Evolutionary conservation across 2,113 vertebrate genomes (phyloP).

Genomic region (Muntiacus muntjak): DNA sequence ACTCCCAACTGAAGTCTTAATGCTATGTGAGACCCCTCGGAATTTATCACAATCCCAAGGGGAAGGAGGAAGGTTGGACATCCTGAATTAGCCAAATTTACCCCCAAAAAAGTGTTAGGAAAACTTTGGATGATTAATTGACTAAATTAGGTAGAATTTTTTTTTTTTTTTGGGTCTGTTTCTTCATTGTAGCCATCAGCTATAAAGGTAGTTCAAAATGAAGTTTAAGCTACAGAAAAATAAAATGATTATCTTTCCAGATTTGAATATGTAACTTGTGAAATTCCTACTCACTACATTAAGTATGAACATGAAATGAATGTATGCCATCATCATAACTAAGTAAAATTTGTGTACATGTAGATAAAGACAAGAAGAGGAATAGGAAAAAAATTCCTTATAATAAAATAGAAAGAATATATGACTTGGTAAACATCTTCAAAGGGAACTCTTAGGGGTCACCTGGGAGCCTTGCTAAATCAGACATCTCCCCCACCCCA

Average conservation of each 20-base stretch:
- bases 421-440: not conserved
- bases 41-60: not conserved
- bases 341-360: not conserved
- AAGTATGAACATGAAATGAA: not conserved
- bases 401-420: not conserved
- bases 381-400: not conserved
- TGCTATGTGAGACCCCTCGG: not conserved
- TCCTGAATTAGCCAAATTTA: not conserved
- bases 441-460: not conserved
- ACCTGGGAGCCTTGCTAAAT: not conserved
- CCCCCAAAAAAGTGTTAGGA: not conserved
- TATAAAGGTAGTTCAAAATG: not conserved
- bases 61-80: not conserved
- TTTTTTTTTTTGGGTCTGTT: not conserved
- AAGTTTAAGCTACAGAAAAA: not conserved
- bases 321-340: not conserved
- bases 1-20: not conserved
- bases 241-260: not conserved
- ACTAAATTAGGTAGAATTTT: not conserved
- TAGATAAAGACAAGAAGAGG: not conserved
- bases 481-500: not conserved
- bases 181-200: not conserved
- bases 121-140: not conserved
- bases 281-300: not conserved
- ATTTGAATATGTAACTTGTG: not conserved